phyloP scores from a whole-genome alignment of 2,888 invertebrate species.

The Spicauda simplicius region DNA sequence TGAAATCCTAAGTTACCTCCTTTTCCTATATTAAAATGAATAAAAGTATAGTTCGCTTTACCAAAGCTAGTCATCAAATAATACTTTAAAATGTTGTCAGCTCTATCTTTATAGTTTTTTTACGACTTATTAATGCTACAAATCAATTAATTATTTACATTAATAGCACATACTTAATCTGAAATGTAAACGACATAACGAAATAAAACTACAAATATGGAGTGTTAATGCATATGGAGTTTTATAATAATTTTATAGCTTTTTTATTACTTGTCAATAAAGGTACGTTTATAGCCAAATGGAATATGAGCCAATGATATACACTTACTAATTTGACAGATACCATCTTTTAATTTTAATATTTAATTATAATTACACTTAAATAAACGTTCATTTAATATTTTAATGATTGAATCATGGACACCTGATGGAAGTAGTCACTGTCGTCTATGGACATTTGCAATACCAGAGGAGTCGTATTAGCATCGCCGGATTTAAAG shows the following conservation, averaged over 20 bases:
- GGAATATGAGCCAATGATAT: not conserved
- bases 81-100: not conserved
- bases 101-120: constrained; percentile 2
- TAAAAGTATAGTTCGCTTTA: too few species aligned
- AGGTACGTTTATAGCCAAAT: not conserved
- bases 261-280: not conserved
- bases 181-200: not conserved
- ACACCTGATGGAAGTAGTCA: too few species aligned
- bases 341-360: too few species aligned
- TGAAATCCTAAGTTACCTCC: too few species aligned
- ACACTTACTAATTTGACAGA: too few species aligned
- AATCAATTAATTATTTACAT: constrained; percentile 8
- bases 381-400: too few species aligned
- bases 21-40: too few species aligned
- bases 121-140: not conserved
- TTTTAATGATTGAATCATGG: too few species aligned
- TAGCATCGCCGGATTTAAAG: too few species aligned
- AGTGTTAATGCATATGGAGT: constrained; percentile 4
- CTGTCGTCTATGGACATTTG: too few species aligned
- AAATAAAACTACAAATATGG: not conserved
- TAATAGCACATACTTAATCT: not conserved
- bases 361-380: too few species aligned
- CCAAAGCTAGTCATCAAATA: not conserved
- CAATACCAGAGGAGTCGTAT: too few species aligned
- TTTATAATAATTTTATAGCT: not conserved